Evolutionary conservation across 2,113 vertebrate species (phyloP).

Genomic region (Tetrao urogallus): DNA sequence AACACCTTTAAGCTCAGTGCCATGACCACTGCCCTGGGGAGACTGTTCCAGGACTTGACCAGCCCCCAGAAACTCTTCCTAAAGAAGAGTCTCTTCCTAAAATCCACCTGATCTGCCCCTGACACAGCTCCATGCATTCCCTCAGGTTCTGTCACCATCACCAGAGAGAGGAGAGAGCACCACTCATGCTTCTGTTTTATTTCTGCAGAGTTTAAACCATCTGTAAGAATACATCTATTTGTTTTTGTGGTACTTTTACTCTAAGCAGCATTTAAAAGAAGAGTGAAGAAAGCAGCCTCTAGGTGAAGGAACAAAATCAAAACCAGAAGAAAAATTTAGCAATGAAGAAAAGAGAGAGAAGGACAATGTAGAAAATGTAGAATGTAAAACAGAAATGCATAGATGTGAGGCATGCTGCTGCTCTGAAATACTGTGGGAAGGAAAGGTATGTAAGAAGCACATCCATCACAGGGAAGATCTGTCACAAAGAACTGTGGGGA

Average conservation of each 20-base stretch:
- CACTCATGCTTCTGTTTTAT: neutral
- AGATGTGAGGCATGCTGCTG: neutral
- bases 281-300: neutral
- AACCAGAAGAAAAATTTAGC: neutral
- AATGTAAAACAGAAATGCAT: neutral
- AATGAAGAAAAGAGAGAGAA: neutral
- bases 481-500: neutral
- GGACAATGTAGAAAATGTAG: neutral
- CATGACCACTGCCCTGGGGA: too few species aligned
- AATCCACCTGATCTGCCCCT: too few species aligned
- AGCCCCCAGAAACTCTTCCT: too few species aligned
- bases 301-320: neutral
- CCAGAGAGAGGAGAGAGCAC: neutral
- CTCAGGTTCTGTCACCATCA: too few species aligned
- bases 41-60: too few species aligned
- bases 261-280: neutral
- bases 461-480: neutral
- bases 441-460: neutral
- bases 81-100: too few species aligned
- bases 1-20: too few species aligned
- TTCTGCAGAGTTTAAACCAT: neutral
- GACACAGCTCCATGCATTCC: too few species aligned
- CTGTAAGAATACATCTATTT: neutral
- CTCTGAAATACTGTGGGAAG: neutral
- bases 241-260: neutral